A percentile compares a stretch with the other conserved stretches of the same genome.
Evolutionary conservation across 2,888 invertebrate genomes (phyloP).

Genomic region (Nysson spinosus): DNA sequence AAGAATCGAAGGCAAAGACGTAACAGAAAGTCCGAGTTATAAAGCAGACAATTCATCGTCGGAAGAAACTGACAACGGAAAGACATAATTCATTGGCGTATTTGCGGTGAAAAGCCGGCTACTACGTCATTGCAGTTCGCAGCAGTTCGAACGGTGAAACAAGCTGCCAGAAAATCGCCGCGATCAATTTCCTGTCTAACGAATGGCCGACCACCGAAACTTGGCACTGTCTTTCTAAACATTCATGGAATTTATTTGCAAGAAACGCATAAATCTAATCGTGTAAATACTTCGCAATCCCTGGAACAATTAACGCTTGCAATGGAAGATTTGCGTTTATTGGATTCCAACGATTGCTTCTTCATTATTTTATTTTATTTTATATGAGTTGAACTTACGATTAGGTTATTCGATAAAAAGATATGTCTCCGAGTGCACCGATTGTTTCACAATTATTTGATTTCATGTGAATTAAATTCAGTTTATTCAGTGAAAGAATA

Average conservation of each 20-base stretch:
- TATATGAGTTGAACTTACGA: too few relatives aligned
- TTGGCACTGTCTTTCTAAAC: background rate
- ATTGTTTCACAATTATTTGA: too few relatives aligned
- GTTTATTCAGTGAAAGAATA: too few relatives aligned
- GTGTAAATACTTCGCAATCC: constrained; percentile 19
- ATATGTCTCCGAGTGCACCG: too few relatives aligned
- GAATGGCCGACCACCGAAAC: background rate
- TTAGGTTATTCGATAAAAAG: too few relatives aligned
- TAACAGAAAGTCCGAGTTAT: constrained; percentile 80
- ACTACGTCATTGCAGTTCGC: background rate
- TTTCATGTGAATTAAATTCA: too few relatives aligned
- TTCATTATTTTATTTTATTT: too few relatives aligned
- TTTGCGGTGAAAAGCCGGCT: background rate
- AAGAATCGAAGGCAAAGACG: constrained; percentile 86
- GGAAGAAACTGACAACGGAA: background rate
- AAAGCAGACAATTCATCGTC: too few relatives aligned
- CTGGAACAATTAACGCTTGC: background rate
- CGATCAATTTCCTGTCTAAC: background rate
- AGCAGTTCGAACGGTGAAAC: background rate
- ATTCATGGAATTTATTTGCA: background rate
- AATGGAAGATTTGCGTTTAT: background rate
- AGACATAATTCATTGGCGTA: background rate
- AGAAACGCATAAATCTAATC: background rate
- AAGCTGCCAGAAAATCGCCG: background rate
- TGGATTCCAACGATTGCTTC: too few relatives aligned